Evolutionary conservation across 2,797 vertebrate genomes (phyloP), one percentile per base, ranked within the genome.

Genomic region (Manis javanica): DNA sequence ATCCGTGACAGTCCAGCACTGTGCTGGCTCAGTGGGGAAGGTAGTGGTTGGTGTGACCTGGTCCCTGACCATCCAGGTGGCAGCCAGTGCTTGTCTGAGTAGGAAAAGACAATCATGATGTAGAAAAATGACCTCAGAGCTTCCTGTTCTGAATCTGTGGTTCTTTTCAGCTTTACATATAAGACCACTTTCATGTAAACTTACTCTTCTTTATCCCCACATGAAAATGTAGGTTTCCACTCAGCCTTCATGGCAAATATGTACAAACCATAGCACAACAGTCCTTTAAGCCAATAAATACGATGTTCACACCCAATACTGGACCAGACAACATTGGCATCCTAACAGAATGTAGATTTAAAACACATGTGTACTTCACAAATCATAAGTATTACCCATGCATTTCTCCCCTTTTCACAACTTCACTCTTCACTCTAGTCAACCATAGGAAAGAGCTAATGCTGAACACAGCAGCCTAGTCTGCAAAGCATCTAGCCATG

Each of bases 401-500:
- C 49, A 29, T 23, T 42, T 77, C 42, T 57, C 31, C 34, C 42
- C 6, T 83, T 68, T 51, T n/a, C 13, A 55, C 8, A 69, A 31
- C 49, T 57, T 82, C 19, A 39, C 8, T 66, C 31, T 39, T 39
- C 37, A 39, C 37, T 39, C 37, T 39, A 39, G 37, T 39, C 37
- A 39, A 39, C 37, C 37, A 39, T 39, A 39, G 37, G 37, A 39
- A 39, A 99, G 99, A 99, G 93, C 98, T 99, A 51, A 99, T 99
- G 0, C 6, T 99, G 95, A 99, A 99, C 96, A 99, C 99, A 0
- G 99, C 99, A 0, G 99, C 99, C 1, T 98, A 99, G 98, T 99
- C 99, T 96, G 99, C 99, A 26, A 99, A 99, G 98, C 99, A 99
- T 23, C 95, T 99, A 24, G 99, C 99, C 92, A 99, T 99, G 99